These are phyloP conservation scores for Parapristionchus giblindavisi DNA, from an alignment of 2,888 invertebrate genomes.

Conservation along the genomic window DNA sequence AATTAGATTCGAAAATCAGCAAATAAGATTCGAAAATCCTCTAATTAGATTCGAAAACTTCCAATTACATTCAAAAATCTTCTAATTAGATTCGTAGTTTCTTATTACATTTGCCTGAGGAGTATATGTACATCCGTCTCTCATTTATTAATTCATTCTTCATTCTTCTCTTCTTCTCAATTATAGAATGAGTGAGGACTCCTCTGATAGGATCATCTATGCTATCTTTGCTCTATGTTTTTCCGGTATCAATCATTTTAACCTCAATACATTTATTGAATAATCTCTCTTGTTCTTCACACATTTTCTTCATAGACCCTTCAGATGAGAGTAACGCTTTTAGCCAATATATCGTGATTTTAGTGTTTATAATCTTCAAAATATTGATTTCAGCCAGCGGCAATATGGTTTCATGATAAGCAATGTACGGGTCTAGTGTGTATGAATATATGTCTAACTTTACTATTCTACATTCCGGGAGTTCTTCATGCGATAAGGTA, in stretches of 20 bases:
- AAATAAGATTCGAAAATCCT: too few species aligned
- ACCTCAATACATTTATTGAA: too few species aligned
- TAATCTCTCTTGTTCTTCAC: too few species aligned
- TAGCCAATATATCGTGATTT: too few species aligned
- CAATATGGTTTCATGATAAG: neutral
- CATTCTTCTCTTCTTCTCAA: neutral
- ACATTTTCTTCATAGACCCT: too few species aligned
- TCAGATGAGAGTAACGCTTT: too few species aligned
- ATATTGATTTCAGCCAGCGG: neutral
- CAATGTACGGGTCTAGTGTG: neutral
- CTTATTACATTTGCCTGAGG: too few species aligned
- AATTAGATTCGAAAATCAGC: too few species aligned
- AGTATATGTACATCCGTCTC: neutral
- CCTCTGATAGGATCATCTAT: conserved; percentile 37
- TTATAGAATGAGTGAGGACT: conserved; percentile 9
- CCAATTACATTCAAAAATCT: too few species aligned
- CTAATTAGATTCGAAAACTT: too few species aligned
- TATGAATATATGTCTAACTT: neutral
- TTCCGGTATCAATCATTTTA: conserved; percentile 23
- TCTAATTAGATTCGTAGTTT: too few species aligned
- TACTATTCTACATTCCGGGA: neutral
- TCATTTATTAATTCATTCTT: neutral
- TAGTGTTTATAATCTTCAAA: too few species aligned
- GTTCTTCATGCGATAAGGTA: neutral
- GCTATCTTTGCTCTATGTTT: conserved; percentile 24